These are phyloP conservation scores for Acleris holmiana DNA, from an alignment of 2,888 invertebrate species.

Conservation along the genomic window DNA sequence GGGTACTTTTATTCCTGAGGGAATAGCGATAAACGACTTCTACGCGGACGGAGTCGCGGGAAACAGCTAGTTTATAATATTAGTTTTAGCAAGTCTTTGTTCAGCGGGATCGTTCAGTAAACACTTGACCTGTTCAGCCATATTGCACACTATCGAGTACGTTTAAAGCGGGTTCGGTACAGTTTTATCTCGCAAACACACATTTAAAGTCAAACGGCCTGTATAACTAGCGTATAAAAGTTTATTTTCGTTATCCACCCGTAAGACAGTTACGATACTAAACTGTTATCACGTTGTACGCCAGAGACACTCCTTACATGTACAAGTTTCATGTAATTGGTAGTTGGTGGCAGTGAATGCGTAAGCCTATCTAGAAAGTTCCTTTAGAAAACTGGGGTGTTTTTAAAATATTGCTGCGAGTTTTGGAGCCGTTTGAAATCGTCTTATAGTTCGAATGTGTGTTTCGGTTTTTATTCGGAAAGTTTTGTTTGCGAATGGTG, in stretches of 20 bases:
- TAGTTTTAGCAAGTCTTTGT: background rate
- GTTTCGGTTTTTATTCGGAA: background rate
- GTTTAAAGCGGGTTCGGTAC: background rate
- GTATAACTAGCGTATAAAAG: slow-evolving; percentile 16
- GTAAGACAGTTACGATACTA: slow-evolving; percentile 11
- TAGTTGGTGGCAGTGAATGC: background rate
- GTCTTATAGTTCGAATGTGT: background rate
- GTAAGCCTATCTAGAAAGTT: too few relatives aligned
- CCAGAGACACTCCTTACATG: background rate
- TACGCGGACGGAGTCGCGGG: too few relatives aligned
- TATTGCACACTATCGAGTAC: background rate
- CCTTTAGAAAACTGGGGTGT: slow-evolving; percentile 5
- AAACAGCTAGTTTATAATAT: too few relatives aligned
- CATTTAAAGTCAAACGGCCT: background rate
- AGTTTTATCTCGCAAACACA: too few relatives aligned
- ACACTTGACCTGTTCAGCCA: background rate
- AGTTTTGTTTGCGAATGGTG: too few relatives aligned
- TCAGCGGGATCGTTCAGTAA: too few relatives aligned
- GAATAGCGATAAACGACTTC: too few relatives aligned
- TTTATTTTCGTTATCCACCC: slow-evolving; percentile 20
- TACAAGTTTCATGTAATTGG: slow-evolving; percentile 15
- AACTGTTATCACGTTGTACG: slow-evolving; percentile 5
- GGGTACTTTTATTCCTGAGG: too few relatives aligned
- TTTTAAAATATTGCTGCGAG: slow-evolving; percentile 15
- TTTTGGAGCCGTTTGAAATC: background rate